Evolutionary conservation across 2,888 invertebrate species (phyloP).

Genomic region (Sminthurinus aureus): DNA sequence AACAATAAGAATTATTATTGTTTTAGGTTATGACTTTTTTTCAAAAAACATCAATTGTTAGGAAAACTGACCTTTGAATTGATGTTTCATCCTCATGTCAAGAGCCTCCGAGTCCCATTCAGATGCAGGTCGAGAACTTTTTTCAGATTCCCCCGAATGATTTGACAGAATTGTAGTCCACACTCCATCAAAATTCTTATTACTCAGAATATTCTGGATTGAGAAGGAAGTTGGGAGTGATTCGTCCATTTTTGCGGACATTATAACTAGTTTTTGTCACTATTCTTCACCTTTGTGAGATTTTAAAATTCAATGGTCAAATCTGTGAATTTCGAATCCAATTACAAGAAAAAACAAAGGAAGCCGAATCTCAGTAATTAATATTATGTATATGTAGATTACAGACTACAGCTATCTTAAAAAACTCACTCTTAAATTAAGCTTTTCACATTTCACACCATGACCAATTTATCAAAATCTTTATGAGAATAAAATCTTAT

Average conservation of each 20-base stretch:
- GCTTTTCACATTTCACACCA: too few relatives aligned
- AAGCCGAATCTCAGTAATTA: too few relatives aligned
- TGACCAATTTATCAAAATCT: too few relatives aligned
- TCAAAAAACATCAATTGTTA: too few relatives aligned
- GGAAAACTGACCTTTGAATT: conserved; percentile 51
- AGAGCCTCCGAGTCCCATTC: conserved; percentile 59
- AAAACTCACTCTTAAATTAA: too few relatives aligned
- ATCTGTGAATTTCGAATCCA: background rate
- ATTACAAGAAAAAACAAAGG: too few relatives aligned
- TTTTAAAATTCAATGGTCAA: background rate
- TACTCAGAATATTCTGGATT: conserved; percentile 61
- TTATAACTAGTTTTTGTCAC: conserved; percentile 23
- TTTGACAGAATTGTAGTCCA: conserved; percentile 55
- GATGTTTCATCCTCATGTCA: conserved; percentile 59
- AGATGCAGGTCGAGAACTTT: conserved; percentile 35
- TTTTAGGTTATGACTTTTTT: too few relatives aligned
- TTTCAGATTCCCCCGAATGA: conserved; percentile 33
- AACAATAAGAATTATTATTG: background rate
- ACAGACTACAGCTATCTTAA: background rate
- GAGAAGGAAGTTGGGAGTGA: conserved; percentile 60
- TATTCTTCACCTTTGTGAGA: background rate
- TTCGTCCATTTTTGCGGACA: conserved; percentile 54
- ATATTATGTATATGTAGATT: background rate
- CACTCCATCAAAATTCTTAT: conserved; percentile 55
- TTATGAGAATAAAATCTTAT: too few relatives aligned